These are phyloP conservation scores for Pleuronectes platessa DNA, from an alignment of 2,113 vertebrate species.

Conservation along the genomic window DNA sequence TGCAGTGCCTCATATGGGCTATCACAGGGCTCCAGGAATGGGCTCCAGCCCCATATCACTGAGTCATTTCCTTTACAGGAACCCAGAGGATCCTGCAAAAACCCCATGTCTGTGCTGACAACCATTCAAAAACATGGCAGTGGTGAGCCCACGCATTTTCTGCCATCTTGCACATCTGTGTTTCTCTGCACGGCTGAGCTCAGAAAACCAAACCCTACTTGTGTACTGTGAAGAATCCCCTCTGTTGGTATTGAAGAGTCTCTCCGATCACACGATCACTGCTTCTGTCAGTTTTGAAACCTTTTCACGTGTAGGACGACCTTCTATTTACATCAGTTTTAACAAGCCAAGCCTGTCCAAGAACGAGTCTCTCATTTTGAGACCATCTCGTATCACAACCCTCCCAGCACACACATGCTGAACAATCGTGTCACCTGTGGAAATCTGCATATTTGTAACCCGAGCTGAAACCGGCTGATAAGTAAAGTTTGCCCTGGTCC, in stretches of 20 bases:
- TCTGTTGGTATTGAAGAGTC: not conserved
- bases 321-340: constrained; percentile 18
- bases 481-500: constrained; percentile 58
- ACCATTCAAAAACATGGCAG: constrained; percentile 53
- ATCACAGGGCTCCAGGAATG: constrained; percentile 73
- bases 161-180: constrained; percentile 45
- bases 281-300: not conserved
- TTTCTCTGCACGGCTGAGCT: constrained; percentile 35
- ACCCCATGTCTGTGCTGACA: constrained; percentile 69
- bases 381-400: constrained; percentile 5
- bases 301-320: not conserved
- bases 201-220: constrained; percentile 26
- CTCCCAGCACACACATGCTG: not conserved
- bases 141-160: constrained; percentile 48
- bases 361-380: constrained; percentile 27
- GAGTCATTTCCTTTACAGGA: constrained; percentile 83
- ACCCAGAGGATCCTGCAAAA: constrained; percentile 75
- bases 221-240: constrained; percentile 16
- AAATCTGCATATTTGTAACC: constrained; percentile 61
- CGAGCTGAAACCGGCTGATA: constrained; percentile 66
- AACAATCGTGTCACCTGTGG: constrained; percentile 38
- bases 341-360: constrained; percentile 3
- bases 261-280: not conserved
- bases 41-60: constrained; percentile 64
- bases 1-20: constrained; percentile 48